Evolutionary conservation across 1,140 invertebrate genomes (phyloP), one percentile per base, ranked within the genome.

Genomic region (Drosophila ficusphila): DNA sequence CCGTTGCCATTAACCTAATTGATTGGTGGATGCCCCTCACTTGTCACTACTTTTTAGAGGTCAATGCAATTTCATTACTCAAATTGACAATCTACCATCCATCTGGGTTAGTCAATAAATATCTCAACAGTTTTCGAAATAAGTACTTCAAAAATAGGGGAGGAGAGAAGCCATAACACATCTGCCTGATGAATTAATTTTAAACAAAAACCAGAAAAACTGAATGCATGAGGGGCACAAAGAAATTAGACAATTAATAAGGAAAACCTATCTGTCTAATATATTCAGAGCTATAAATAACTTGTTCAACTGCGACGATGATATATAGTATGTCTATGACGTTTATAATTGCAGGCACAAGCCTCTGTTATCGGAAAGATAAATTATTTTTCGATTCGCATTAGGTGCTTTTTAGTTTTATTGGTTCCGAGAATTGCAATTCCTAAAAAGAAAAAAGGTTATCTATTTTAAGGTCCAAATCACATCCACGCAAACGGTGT

Each of bases 61-160:
- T 62, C 76, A 65, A 41, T 71, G 46, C 52, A 72, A 83, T 76
- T 71, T 85, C 79, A 86, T 83, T 79, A 83, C 52, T 62, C 60
- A 86, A 83, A 83, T 83, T 75, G 79, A 46, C 36, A 52, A 25
- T 31, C 16, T 29, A 16, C 21, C 39, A 11, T 41, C 56, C 69
- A 64, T 41, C 44, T 72, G 38, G 21, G 12, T 67, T 27, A 33
- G 62, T 33, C 64, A 58, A 42, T 27, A 18, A 52, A 62, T 34
- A 42, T 21, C 18, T 25, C 16, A 14, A 11, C 14, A 36, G 23
- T 42, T 52, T 54, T 27, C 29, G 25, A 54, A 31, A 31, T 58
- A 39, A 11, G 12, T 31, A 5, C 3, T 6, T 12, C 4, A 23
- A 38, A n/a, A 38, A 25, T 23, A 18, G n/a, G 7, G 21, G 2